A percentile compares a stretch with the other conserved stretches of the same genome.
Evolutionary conservation across 2,113 vertebrate genomes (phyloP).

Genomic region (Oostethus manadensis): DNA sequence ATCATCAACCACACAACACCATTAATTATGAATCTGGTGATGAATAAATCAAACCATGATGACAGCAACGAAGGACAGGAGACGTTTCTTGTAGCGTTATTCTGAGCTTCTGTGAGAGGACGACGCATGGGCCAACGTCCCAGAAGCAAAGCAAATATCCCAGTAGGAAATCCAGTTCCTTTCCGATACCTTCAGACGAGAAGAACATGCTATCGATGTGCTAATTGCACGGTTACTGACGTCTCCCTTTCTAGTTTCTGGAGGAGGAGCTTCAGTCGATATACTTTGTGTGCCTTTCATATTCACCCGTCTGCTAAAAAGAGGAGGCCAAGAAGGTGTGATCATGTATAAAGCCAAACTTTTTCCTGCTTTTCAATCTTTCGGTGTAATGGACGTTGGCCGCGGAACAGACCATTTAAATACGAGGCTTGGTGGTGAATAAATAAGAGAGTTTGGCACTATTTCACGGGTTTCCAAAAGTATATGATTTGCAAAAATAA

Average conservation of each 20-base stretch:
- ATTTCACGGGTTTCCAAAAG: no score
- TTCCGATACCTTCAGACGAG: constrained; percentile 64
- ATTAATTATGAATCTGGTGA: not conserved
- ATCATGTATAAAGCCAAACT: no score
- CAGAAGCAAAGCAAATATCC: constrained; percentile 44
- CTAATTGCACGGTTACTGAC: constrained; percentile 72
- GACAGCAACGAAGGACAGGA: not conserved
- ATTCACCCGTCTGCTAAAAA: constrained; percentile 15
- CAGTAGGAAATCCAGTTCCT: constrained; percentile 63
- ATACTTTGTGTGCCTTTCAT: constrained; percentile 3
- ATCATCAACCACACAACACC: not conserved
- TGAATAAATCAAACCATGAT: not conserved
- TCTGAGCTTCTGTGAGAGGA: constrained; percentile 23
- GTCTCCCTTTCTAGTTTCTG: constrained; percentile 66
- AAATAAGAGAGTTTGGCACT: no score
- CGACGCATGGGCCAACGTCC: constrained; percentile 24
- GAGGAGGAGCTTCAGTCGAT: constrained; percentile 54
- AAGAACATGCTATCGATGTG: constrained; percentile 68
- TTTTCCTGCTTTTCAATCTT: no score
- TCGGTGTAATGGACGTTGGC: no score
- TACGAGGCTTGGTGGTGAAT: no score
- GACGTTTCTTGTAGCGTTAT: not conserved
- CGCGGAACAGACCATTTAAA: no score
- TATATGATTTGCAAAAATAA: no score
- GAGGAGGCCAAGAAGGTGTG: constrained; percentile 1